Base-by-base conservation (phyloP, 2,113 vertebrate genomes). In the Pogona vitticeps region DNA sequence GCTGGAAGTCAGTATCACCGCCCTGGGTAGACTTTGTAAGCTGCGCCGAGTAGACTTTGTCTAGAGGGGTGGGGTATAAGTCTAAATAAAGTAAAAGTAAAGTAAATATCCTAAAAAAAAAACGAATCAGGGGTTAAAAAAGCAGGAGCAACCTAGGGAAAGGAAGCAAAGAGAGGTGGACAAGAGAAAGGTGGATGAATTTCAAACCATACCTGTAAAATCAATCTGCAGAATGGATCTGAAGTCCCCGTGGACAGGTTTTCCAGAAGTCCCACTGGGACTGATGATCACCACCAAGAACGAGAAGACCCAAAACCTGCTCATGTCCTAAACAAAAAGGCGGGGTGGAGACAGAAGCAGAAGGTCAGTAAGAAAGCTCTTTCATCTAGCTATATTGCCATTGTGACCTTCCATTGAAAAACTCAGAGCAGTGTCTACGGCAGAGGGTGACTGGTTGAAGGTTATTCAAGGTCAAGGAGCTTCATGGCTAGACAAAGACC, bases 141-240 rank as follows among this genome's bases (percentile, higher is more conserved):
- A 26, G 63, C 6, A 6, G 20, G 63, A 26, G 67, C 67, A 70
- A 70, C 70, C 36, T 72, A 14, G 36, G 70, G 65, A 67, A 58
- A 21, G 23, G 2, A 38, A 65, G 20, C 2, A 21, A 79, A 6
- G 28, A n/a, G 17, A 61, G 81, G 3, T 5, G 56, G 15, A 7
- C 4, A 52, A 52, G 46, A 68, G 65, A 68, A 31, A 58, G 10
- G 72, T 40, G 21, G 71, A 75, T 1, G 58, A 38, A 15, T 52
- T 46, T 5, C 13, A 52, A 56, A 52, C 40, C 13, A n/a, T 91
- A 97, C 97, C 96, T 96, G 93, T 85, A 83, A 87, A 91, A 12
- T 40, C 92, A 23, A 86, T 84, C 85, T 89, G 90, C 14, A 93
- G 90, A 2, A 88, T 80, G 13, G 91, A 40, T 15, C 86, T 21